A percentile compares a stretch with the other conserved stretches of the same genome.
phyloP scores from a whole-genome alignment of 2,113 vertebrate genomes.

The Aphelocoma coerulescens region DNA sequence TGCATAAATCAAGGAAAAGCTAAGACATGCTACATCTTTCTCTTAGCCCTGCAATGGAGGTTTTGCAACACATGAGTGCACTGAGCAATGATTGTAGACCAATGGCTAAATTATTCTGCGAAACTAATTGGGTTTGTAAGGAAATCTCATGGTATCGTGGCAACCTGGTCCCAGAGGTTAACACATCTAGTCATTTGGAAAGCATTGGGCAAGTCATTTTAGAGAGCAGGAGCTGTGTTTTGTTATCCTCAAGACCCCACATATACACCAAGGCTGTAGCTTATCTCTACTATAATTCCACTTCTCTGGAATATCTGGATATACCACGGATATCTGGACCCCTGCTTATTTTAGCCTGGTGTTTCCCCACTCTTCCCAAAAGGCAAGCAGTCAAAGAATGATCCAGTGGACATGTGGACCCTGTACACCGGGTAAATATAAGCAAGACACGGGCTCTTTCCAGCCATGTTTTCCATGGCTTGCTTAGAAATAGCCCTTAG shows the following conservation, averaged over 20 bases:
- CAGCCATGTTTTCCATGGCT: neutral
- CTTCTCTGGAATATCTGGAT: neutral
- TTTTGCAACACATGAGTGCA: neutral
- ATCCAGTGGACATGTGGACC: neutral
- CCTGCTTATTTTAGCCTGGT: neutral
- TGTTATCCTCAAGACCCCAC: neutral
- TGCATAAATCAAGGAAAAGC: neutral
- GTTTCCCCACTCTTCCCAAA: neutral
- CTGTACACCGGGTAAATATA: neutral
- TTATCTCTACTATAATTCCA: neutral
- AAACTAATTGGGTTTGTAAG: neutral
- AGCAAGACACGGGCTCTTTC: neutral
- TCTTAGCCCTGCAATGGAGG: neutral
- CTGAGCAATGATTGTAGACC: fast-evolving
- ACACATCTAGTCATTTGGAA: neutral
- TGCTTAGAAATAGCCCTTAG: neutral
- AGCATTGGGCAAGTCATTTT: neutral
- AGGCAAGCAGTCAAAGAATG: neutral
- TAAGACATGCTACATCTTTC: neutral
- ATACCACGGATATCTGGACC: neutral
- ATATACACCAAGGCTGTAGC: neutral
- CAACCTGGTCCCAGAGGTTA: neutral
- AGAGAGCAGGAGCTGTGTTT: neutral
- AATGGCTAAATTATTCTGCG: neutral
- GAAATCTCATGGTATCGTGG: neutral